Evolutionary conservation across 1,140 invertebrate species (phyloP).

Genomic region (Orchesella cincta): DNA sequence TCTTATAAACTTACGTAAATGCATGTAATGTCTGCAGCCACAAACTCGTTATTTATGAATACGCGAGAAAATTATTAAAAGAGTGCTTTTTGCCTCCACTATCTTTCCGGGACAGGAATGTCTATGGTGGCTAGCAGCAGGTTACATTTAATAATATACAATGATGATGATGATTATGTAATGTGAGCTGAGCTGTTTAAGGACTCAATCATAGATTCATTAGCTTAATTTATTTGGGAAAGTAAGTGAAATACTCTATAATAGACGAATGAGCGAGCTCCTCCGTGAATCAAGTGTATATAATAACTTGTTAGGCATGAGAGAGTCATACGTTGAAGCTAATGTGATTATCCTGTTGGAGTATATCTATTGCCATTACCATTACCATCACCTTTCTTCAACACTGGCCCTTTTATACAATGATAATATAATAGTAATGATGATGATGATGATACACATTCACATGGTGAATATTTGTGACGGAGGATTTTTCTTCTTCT

Average conservation of each 20-base stretch:
- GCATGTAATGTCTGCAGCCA: neutral
- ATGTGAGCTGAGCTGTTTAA: constrained; percentile 1
- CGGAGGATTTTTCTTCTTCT: neutral
- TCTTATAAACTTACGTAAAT: neutral
- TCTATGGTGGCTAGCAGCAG: neutral
- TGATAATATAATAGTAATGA: too few relatives aligned
- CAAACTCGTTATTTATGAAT: too few relatives aligned
- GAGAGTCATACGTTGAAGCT: too few relatives aligned
- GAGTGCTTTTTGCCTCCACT: too few relatives aligned
- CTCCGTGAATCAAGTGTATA: too few relatives aligned
- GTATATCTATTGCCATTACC: neutral
- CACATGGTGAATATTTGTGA: too few relatives aligned
- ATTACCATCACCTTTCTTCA: neutral
- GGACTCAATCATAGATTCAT: constrained; percentile 14
- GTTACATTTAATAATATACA: neutral
- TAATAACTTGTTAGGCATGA: too few relatives aligned
- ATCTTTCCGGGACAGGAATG: neutral
- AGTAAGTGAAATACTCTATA: neutral
- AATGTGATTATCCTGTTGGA: neutral
- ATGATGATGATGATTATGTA: neutral
- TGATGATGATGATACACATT: too few relatives aligned
- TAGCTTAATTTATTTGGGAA: constrained; percentile 1
- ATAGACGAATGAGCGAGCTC: too few relatives aligned
- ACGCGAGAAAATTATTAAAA: too few relatives aligned
- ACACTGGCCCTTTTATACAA: neutral